phyloP scores from a whole-genome alignment of 2,113 vertebrate species.

The Eira barbara region DNA sequence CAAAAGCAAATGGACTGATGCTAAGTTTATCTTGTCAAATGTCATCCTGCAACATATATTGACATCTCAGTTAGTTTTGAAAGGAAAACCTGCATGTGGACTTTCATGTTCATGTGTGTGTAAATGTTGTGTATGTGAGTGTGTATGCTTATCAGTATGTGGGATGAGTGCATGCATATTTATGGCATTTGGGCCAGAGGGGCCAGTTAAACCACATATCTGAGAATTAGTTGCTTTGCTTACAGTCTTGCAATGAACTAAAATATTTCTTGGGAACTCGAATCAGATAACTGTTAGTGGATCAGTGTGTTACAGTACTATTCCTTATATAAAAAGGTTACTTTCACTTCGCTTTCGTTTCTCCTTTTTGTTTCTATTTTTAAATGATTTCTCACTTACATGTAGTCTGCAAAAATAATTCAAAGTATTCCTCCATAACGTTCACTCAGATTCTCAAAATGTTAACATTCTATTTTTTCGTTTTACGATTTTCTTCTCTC shows the following conservation, averaged over 20 bases:
- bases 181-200: neutral
- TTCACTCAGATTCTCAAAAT: neutral
- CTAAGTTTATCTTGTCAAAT: neutral
- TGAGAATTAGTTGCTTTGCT: neutral
- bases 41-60: neutral
- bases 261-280: neutral
- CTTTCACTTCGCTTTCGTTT: neutral
- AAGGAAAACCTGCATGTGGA: neutral
- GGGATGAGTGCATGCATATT: neutral
- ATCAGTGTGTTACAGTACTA: neutral
- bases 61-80: neutral
- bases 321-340: neutral
- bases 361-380: neutral
- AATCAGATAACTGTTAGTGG: neutral
- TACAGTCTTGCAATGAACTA: neutral
- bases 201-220: neutral
- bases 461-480: neutral
- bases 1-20: neutral
- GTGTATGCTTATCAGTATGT: neutral
- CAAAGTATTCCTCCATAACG: neutral
- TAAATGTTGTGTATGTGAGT: neutral
- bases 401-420: neutral
- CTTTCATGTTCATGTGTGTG: neutral
- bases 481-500: neutral
- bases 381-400: neutral